Percentiles rank a stretch among this genome's conserved stretches.
Conservation (phyloP, 2,888 invertebrate species). For the Pantelozetes paolii region DNA sequence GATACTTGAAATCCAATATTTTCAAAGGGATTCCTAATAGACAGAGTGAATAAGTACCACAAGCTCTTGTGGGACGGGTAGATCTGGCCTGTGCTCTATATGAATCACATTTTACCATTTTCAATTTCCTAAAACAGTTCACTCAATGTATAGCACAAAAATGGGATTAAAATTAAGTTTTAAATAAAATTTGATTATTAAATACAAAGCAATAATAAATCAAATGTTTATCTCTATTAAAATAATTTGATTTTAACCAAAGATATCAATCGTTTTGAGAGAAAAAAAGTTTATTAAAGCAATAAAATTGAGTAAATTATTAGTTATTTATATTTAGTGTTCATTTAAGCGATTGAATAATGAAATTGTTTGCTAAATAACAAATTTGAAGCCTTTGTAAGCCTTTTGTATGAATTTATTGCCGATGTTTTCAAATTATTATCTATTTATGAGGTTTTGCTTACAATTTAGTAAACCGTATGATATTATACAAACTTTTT, state of each 20-base stretch:
- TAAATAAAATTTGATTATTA: not conserved
- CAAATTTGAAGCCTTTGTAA: no score
- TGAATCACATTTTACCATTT: not conserved
- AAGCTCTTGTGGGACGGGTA: not conserved
- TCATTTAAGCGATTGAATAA: no score
- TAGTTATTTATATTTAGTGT: no score
- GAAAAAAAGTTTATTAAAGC: not conserved
- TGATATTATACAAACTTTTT: no score
- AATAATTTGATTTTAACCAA: not conserved
- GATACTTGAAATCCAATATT: constrained; percentile 13
- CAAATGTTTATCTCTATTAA: not conserved
- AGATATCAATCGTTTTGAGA: constrained; percentile 13
- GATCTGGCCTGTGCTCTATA: not conserved
- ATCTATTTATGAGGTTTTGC: no score
- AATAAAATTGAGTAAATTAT: not conserved
- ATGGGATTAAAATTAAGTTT: constrained; percentile 1
- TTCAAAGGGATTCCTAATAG: constrained; percentile 24
- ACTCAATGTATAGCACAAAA: not conserved
- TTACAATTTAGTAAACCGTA: no score
- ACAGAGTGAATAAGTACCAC: not conserved
- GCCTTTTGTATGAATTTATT: no score
- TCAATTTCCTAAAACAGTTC: not conserved
- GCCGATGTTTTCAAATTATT: no score
- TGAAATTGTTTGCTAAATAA: no score
- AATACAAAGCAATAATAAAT: constrained; percentile 1